Percentiles rank a stretch among this genome's conserved stretches.
Conservation (phyloP, 2,888 invertebrate species). For the Dynastes grantii region DNA sequence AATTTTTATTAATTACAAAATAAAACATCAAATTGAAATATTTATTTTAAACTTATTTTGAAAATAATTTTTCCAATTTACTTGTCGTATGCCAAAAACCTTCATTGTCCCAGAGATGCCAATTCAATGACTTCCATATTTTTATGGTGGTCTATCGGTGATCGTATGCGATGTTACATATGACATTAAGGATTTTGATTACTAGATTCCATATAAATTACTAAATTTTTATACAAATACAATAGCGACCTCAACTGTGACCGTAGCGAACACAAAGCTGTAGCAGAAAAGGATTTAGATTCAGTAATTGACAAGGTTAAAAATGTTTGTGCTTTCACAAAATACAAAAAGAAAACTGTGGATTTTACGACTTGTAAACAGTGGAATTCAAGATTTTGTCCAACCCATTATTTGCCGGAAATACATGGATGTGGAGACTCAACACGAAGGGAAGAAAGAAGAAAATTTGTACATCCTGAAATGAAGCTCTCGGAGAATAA, state of each 20-base stretch:
- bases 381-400: constrained; percentile 75
- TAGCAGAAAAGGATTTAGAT: constrained; percentile 69
- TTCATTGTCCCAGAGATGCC: no score
- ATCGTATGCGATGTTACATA: no score
- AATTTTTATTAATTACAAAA: no score
- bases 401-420: constrained; percentile 78
- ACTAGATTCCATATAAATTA: no score
- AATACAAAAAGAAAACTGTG: constrained; percentile 72
- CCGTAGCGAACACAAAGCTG: constrained; percentile 57
- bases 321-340: constrained; percentile 72
- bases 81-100: no score
- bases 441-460: constrained; percentile 74
- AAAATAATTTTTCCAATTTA: no score
- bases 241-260: constrained; percentile 53
- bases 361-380: constrained; percentile 74
- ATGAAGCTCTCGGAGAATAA: constrained; percentile 73
- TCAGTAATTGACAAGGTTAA: constrained; percentile 75
- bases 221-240: background rate
- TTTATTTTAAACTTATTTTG: no score
- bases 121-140: no score
- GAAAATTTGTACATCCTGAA: constrained; percentile 72
- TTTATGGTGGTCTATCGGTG: no score
- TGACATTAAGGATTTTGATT: no score
- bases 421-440: constrained; percentile 80
- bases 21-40: no score